Evolutionary conservation across 2,797 vertebrate species (phyloP).

Genomic region (Muraenolepis orangiensis): DNA sequence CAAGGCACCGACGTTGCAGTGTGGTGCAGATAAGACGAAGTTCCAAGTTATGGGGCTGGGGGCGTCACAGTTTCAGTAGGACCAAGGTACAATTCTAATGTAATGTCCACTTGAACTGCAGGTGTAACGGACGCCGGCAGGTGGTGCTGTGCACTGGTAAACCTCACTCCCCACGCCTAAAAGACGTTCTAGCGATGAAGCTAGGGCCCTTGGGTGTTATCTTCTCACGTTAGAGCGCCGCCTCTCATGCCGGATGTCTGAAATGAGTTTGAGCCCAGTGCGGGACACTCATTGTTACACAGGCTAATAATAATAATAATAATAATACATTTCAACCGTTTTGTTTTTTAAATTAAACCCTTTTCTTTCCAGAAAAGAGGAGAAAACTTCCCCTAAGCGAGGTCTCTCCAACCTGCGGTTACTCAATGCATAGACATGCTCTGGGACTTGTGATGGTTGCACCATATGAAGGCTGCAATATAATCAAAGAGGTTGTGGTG

Average conservation of each 20-base stretch:
- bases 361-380: neutral
- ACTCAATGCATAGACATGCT: constrained; percentile 41
- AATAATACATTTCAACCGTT: too few relatives aligned
- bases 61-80: constrained; percentile 38
- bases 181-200: too few relatives aligned
- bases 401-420: constrained; percentile 56
- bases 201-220: too few relatives aligned
- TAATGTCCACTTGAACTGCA: neutral
- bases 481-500: constrained; percentile 15
- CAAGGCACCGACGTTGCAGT: constrained; percentile 23
- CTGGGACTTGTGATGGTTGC: constrained; percentile 37
- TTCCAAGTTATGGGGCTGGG: constrained; percentile 50
- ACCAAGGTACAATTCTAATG: constrained; percentile 49
- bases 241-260: too few relatives aligned
- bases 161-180: too few relatives aligned
- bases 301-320: too few relatives aligned
- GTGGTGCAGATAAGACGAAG: constrained; percentile 50
- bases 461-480: constrained; percentile 56
- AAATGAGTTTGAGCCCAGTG: too few relatives aligned
- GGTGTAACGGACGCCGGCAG: too few relatives aligned
- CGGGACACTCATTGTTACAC: too few relatives aligned
- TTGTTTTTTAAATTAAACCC: too few relatives aligned
- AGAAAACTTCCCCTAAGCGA: constrained; percentile 35
- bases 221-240: too few relatives aligned
- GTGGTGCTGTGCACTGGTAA: too few relatives aligned